A percentile compares a stretch with the other conserved stretches of the same genome.
These are phyloP conservation scores for Marmota flaviventris DNA, from an alignment of 2,113 vertebrate species.

Conservation along the genomic window DNA sequence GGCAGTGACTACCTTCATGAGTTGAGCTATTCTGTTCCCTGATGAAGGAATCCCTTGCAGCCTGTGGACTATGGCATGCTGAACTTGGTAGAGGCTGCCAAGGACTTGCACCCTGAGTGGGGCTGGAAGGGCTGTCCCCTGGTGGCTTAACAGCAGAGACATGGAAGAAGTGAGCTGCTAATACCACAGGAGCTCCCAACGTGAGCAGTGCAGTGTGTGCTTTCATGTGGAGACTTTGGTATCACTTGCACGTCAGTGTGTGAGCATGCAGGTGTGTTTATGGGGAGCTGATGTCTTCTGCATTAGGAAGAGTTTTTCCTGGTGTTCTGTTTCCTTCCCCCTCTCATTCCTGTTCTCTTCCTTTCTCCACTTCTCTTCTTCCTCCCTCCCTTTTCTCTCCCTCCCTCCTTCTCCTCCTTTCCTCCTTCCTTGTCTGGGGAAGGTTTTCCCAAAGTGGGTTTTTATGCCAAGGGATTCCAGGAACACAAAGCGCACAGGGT, in stretches of 20 bases:
- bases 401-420: too few species aligned
- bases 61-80: neutral
- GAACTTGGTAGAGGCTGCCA: too few species aligned
- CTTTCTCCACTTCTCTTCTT: too few species aligned
- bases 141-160: neutral
- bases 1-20: fast-evolving
- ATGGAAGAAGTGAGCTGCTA: fast-evolving
- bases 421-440: too few species aligned
- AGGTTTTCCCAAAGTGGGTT: neutral
- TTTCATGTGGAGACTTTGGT: neutral
- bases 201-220: neutral
- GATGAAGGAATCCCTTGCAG: neutral
- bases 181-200: too few species aligned
- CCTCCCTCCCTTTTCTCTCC: neutral
- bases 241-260: neutral
- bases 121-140: too few species aligned
- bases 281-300: neutral
- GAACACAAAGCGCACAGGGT: fast-evolving
- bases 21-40: fast-evolving
- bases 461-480: neutral
- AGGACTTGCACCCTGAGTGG: neutral
- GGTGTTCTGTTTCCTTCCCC: fast-evolving
- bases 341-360: fast-evolving
- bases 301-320: neutral
- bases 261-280: neutral